These are phyloP conservation scores for Lucifuga dentata DNA, from an alignment of 2,113 vertebrate genomes.

Conservation along the genomic window DNA sequence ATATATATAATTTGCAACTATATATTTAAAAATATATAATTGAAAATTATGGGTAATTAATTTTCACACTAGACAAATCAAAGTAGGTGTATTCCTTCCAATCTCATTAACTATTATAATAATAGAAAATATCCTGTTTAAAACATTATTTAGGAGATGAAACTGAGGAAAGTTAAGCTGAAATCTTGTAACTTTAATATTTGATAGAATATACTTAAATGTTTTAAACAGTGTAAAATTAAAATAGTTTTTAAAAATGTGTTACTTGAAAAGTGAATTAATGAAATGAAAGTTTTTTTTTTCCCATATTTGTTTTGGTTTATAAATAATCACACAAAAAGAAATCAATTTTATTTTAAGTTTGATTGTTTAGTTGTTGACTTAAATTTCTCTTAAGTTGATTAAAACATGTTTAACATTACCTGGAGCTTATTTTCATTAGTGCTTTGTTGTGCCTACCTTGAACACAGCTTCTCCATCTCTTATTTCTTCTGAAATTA, in stretches of 20 bases:
- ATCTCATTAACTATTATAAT: neutral
- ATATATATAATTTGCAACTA: no score
- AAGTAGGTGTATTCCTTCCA: neutral
- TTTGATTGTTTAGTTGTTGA: slow-evolving; percentile 51
- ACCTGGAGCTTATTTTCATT: slow-evolving; percentile 67
- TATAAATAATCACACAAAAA: slow-evolving; percentile 20
- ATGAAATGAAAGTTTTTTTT: neutral
- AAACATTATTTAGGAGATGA: neutral
- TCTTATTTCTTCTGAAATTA: slow-evolving; percentile 58
- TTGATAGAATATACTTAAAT: neutral
- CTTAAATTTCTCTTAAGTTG: slow-evolving; percentile 46
- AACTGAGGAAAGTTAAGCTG: neutral
- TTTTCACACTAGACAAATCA: slow-evolving; percentile 4
- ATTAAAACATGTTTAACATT: slow-evolving; percentile 50
- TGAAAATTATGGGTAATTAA: neutral
- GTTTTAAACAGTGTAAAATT: neutral
- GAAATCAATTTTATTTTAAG: slow-evolving; percentile 20
- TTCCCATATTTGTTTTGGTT: neutral
- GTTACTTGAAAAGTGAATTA: slow-evolving; percentile 21
- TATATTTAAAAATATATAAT: no score
- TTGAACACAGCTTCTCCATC: slow-evolving; percentile 59
- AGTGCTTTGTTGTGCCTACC: slow-evolving; percentile 57
- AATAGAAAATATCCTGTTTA: slow-evolving; percentile 4
- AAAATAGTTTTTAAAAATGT: neutral
- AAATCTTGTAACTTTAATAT: neutral